Base-by-base conservation (phyloP, 53 echinoderm and acorn worm species). In the Paracentrotus lividus region DNA sequence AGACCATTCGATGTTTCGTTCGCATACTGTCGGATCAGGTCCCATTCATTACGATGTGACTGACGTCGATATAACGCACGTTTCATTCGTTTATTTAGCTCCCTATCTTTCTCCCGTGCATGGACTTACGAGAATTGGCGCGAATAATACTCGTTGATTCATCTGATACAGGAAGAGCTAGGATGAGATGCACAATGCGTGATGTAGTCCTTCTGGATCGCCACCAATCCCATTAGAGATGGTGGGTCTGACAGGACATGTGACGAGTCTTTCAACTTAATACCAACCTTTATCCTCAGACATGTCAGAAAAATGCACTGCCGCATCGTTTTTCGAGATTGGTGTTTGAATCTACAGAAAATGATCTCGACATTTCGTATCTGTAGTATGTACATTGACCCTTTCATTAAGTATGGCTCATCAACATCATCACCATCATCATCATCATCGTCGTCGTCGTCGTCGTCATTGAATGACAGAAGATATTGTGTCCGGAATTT, bases 181-280 rank as follows among this genome's bases (percentile, higher is more conserved):
- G 47, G 26, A 24, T 81, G 44, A n/a, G 81, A 24, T 47, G 44
- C 45, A 12, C 81, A 8, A 81, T 12, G 81, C 81, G 47, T 81
- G 44, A 81, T 47, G 45, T 26, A 47, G 44, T 47, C 47, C 47
- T 81, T n/a, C n/a, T 44, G 81, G 27, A 81, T 26, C 24, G 24
- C 44, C 4, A 81, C 81, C 81, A 81, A 81, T 81, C 81, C n/a
- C 81, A 81, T 81, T 81, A 81, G 26, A 47, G 72, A 38, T 72
- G 72, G 32, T 72, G 18, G 14, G 33, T 6, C 40, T 72, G 72
- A 72, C 72, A 72, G 40, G 72, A 72, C 36, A 72, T 72, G 72
- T 38, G 72, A 40, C 72, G 18, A 72, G 72, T 72, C 72, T 72
- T 72, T 72, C 40, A 72, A 72, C 36, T 72, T 72, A 38, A 72